A percentile compares a stretch with the other conserved stretches of the same genome.
These are phyloP conservation scores for Coturnix japonica DNA, from an alignment of 2,113 vertebrate species.

Conservation along the genomic window DNA sequence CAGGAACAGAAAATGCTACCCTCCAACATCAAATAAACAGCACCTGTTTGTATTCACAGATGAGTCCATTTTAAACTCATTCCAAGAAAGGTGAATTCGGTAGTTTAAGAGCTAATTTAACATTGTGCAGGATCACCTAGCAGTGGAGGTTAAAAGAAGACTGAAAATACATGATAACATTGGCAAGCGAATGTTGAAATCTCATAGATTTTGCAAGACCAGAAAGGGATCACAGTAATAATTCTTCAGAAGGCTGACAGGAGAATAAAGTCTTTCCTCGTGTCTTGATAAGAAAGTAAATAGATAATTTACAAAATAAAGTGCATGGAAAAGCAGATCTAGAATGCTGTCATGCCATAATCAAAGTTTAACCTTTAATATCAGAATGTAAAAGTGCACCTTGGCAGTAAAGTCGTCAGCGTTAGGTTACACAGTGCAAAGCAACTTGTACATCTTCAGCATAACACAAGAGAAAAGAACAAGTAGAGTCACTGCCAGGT, in stretches of 20 bases:
- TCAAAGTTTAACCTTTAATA: neutral
- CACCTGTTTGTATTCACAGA: neutral
- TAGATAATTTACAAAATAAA: slow-evolving; percentile 22
- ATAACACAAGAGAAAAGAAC: neutral
- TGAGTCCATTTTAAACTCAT: neutral
- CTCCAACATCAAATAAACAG: neutral
- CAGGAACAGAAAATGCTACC: neutral
- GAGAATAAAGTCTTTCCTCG: slow-evolving; percentile 9
- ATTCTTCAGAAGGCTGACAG: neutral
- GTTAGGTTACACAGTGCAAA: neutral
- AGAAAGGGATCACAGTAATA: neutral
- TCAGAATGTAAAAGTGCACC: neutral
- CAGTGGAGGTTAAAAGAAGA: neutral
- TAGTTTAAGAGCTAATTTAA: neutral
- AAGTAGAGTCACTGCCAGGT: neutral
- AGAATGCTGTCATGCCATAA: slow-evolving; percentile 1
- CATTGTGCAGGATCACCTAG: neutral
- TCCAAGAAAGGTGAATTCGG: neutral
- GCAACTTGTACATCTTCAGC: neutral
- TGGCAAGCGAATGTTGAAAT: neutral
- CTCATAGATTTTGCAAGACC: neutral
- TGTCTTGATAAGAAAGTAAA: slow-evolving; percentile 1
- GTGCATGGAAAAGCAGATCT: slow-evolving; percentile 1
- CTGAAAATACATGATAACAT: neutral
- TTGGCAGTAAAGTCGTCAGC: neutral